Evolutionary conservation across 2,888 invertebrate species (phyloP).

Genomic region (Epinotia brunnichana): DNA sequence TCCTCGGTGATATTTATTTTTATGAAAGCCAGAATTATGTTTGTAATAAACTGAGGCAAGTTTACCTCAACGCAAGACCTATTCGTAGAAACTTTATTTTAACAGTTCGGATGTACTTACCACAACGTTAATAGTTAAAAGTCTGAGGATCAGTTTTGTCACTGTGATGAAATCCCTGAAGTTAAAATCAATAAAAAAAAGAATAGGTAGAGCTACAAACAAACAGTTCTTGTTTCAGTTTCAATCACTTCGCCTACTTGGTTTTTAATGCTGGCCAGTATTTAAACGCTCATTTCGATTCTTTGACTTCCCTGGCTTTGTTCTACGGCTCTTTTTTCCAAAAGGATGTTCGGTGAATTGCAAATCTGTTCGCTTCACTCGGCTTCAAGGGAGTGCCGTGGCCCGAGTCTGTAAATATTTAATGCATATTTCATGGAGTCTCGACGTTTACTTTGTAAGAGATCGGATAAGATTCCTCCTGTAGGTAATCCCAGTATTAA

Average conservation of each 20-base stretch:
- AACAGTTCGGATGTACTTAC: no score
- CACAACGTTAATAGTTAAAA: no score
- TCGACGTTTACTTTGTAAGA: conserved; percentile 76
- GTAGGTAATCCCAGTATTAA: conserved; percentile 56
- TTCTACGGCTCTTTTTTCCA: conserved; percentile 72
- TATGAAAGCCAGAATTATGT: conserved; percentile 11
- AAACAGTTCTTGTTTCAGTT: conserved; percentile 3
- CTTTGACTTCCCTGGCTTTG: conserved; percentile 66
- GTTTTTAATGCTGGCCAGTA: conserved; percentile 36
- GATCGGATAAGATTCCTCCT: conserved; percentile 71
- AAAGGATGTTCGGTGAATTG: conserved; percentile 80
- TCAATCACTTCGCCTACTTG: conserved; percentile 9
- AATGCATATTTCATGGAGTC: conserved; percentile 81
- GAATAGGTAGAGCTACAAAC: background rate
- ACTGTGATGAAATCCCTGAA: background rate
- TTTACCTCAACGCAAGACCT: background rate
- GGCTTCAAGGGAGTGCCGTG: conserved; percentile 74
- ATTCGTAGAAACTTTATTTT: background rate
- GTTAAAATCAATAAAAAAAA: background rate
- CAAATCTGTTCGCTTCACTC: conserved; percentile 78
- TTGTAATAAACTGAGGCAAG: background rate
- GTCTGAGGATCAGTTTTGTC: background rate
- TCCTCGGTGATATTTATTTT: background rate
- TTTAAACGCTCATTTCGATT: conserved; percentile 62
- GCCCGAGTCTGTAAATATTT: conserved; percentile 79